Base-by-base conservation (phyloP, 2,113 vertebrate genomes). In the Oryzias woworae region DNA sequence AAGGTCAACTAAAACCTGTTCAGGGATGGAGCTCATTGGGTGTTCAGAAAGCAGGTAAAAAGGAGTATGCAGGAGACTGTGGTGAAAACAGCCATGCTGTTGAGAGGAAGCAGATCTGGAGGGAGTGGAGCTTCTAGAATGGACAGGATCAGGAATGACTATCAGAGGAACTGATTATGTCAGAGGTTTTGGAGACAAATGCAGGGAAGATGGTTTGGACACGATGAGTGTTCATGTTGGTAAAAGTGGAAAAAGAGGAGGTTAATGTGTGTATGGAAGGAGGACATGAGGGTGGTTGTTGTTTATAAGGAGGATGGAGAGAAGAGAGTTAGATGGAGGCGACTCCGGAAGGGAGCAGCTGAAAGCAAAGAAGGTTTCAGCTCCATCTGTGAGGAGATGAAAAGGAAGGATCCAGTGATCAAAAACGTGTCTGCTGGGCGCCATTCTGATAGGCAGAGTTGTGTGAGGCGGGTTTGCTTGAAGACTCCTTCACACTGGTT, bases 391-490 rank as follows among this genome's bases (percentile, higher is more conserved):
- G 14, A 68, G 60, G 49, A 69, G 68, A 66, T 31, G 58, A 81
- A 66, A 59, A 57, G 63, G 69, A 62, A 49, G 45, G 56, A 69
- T 62, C 62, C 22, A 1, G 16, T 26, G 50, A 83, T 85, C 66
- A 84, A 77, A 77, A 42, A 53, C 49, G 49, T 41, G 73, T 71
- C 64, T 58, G 54, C 44, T 36, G 5, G 3, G 1, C 65, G 69
- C 58, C 55, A 76, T 78, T 69, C 61, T 55, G 77, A 71, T 57
- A 57, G 71, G 55, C 68, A 49, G 55, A 59, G 14, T 44, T 71
- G 46, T 77, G 69, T 71, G 68, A 76, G 10, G 46, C 48, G 72
- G 63, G 75, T 90, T 92, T 92, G 95, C 93, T 90, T 95, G 87
- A 87, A 91, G 68, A 24, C 84, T 79, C 81, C 85, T 89, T 68